Evolutionary conservation across 2,113 vertebrate species (phyloP).

Genomic region (Halichoeres trimaculatus): DNA sequence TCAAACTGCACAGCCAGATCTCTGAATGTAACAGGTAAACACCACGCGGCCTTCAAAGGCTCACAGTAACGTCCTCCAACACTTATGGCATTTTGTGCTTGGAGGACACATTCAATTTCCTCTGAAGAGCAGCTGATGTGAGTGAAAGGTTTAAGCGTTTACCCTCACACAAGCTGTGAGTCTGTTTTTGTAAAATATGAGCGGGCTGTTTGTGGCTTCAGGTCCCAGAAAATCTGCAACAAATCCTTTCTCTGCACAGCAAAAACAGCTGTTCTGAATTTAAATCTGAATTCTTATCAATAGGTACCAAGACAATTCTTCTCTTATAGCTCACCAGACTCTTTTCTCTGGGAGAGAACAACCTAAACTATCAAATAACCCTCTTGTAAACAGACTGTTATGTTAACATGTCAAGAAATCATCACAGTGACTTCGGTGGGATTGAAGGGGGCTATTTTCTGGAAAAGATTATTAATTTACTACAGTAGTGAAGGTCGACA

Average conservation of each 20-base stretch:
- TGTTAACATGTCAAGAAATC: too few species aligned
- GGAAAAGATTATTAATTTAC: too few species aligned
- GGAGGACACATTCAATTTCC: constrained; percentile 11
- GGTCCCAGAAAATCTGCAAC: not conserved
- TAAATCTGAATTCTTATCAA: too few species aligned
- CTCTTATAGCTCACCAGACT: too few species aligned
- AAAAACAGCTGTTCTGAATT: not conserved
- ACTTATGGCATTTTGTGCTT: constrained; percentile 9
- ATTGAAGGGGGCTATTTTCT: too few species aligned
- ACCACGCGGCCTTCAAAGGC: constrained; percentile 10
- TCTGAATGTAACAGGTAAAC: constrained; percentile 2
- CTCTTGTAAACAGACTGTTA: too few species aligned
- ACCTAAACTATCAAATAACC: too few species aligned
- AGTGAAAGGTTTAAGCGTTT: constrained; percentile 1
- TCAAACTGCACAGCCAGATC: too few species aligned
- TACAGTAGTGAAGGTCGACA: too few species aligned
- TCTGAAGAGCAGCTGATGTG: not conserved
- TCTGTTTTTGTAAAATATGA: constrained; percentile 1
- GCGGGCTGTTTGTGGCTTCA: not conserved
- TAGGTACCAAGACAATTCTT: too few species aligned
- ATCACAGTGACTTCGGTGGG: too few species aligned
- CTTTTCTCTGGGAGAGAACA: too few species aligned
- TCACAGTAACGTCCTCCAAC: constrained; percentile 5
- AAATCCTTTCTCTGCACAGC: not conserved
- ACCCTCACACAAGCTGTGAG: not conserved